Conservation (phyloP, 2,113 vertebrate species). For the Pomatorhinus ruficollis region DNA sequence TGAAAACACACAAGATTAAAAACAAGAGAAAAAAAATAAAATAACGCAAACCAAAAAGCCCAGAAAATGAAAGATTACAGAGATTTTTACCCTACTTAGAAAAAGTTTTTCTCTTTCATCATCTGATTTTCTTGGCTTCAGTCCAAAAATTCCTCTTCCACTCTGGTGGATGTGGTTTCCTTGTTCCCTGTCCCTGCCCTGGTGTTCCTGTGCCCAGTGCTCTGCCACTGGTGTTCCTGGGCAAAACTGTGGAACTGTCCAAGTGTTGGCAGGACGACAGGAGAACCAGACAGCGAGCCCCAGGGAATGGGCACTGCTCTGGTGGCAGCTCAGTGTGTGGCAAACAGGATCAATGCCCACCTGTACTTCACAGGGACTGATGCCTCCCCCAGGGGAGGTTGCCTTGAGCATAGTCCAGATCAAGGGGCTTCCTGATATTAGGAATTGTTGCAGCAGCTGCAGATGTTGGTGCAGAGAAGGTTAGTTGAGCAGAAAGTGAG, state of each 20-base stretch:
- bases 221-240: neutral
- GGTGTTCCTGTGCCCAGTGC: neutral
- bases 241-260: neutral
- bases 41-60: neutral
- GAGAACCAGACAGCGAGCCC: neutral
- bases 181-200: neutral
- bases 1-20: conserved; percentile 42
- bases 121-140: neutral
- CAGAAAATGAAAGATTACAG: neutral
- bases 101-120: neutral
- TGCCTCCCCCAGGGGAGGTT: neutral
- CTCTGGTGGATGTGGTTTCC: neutral
- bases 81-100: neutral
- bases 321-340: neutral
- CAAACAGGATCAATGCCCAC: neutral
- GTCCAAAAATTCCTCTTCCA: neutral
- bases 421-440: neutral
- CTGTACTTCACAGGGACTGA: neutral
- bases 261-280: neutral
- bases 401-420: neutral
- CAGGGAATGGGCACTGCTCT: neutral
- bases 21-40: neutral
- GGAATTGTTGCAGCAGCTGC: neutral
- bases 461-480: neutral
- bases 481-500: neutral